A percentile compares a stretch with the other conserved stretches of the same genome.
Evolutionary conservation across 1,140 invertebrate species (phyloP).

Genomic region (Drosophila ambigua): DNA sequence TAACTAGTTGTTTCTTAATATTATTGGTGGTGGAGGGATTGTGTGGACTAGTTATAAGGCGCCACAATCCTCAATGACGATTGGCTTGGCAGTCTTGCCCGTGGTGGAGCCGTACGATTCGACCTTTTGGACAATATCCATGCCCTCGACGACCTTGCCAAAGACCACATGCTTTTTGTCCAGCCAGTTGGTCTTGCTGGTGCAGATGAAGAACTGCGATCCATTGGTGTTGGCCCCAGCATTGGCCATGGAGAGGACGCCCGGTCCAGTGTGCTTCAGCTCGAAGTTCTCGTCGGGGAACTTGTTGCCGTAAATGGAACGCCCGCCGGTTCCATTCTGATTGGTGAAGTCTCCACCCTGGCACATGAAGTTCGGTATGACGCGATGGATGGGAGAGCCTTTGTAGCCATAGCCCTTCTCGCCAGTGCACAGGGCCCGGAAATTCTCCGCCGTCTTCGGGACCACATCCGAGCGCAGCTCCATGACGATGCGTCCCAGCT

Average conservation of each 20-base stretch:
- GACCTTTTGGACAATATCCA: constrained; percentile 96
- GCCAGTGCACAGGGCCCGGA: constrained; percentile 95
- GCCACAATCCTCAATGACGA: constrained; percentile 92
- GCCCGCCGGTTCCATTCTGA: constrained; percentile 97
- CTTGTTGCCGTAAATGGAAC: constrained; percentile 96
- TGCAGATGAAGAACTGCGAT: constrained; percentile 97
- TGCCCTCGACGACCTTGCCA: constrained; percentile 95
- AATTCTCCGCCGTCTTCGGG: constrained; percentile 96
- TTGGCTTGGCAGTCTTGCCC: constrained; percentile 93
- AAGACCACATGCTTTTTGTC: constrained; percentile 98
- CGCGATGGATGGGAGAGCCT: constrained; percentile 94
- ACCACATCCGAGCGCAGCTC: constrained; percentile 93
- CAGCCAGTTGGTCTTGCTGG: constrained; percentile 96
- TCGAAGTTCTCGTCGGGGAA: constrained; percentile 98
- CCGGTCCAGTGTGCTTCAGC: constrained; percentile 95
- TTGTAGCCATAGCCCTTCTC: constrained; percentile 97
- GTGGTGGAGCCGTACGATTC: constrained; percentile 91
- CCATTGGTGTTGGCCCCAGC: constrained; percentile 97
- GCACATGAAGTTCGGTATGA: constrained; percentile 99
- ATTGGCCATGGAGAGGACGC: constrained; percentile 96
- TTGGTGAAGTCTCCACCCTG: constrained; percentile 97
- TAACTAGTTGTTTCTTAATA: background rate
- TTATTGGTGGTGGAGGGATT: background rate
- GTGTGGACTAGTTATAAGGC: constrained; percentile 2
- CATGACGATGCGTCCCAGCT: constrained; percentile 74